Conservation (phyloP, 2,888 invertebrate genomes). For the Pollenia labialis region DNA sequence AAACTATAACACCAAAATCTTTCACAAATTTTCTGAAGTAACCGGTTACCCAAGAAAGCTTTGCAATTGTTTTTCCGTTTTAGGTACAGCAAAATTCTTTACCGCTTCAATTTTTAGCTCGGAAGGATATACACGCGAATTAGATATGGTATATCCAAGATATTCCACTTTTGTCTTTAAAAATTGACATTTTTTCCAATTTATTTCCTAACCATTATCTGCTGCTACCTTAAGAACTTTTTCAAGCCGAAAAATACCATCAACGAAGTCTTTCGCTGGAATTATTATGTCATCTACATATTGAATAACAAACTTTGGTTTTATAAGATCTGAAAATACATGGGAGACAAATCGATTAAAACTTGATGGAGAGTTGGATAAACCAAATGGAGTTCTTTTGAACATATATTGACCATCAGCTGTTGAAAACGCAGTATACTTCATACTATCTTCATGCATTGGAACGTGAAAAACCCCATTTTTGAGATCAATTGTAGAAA, state of each 20-base stretch:
- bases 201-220: neutral
- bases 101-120: neutral
- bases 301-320: no score
- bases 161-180: neutral
- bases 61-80: no score
- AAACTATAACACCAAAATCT: neutral
- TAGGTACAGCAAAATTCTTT: neutral
- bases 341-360: constrained; percentile 7
- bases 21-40: constrained; percentile 6
- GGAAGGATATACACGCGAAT: neutral
- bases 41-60: no score
- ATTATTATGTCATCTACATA: constrained; percentile 20
- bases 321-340: neutral
- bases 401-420: constrained; percentile 26
- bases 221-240: neutral
- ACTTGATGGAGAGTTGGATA: constrained; percentile 9
- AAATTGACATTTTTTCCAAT: neutral
- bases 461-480: neutral
- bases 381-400: constrained; percentile 19
- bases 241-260: constrained; percentile 1
- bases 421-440: constrained; percentile 17
- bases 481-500: neutral
- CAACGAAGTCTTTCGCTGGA: neutral
- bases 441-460: constrained; percentile 16
- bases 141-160: neutral